A percentile compares a stretch with the other conserved stretches of the same genome.
These are phyloP conservation scores for Agonopterix subpropinquella DNA, from an alignment of 2,888 invertebrate species.

Conservation along the genomic window DNA sequence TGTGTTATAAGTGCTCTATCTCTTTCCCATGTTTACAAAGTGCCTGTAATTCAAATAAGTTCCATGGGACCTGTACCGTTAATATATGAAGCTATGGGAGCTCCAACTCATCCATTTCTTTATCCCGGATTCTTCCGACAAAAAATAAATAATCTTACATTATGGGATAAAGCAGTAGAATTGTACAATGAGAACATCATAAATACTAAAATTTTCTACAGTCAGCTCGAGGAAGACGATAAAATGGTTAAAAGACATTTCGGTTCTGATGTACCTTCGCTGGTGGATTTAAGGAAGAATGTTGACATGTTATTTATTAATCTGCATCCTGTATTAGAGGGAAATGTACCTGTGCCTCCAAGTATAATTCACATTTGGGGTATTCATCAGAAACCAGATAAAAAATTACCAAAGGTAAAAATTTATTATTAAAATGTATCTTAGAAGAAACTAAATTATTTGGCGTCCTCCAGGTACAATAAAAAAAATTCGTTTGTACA, in stretches of 20 bases:
- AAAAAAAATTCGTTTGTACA: too few relatives aligned
- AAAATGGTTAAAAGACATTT: constrained; percentile 18
- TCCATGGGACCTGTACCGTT: constrained; percentile 22
- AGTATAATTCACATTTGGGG: constrained; percentile 52
- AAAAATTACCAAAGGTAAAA: constrained; percentile 47
- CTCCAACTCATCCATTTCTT: constrained; percentile 29
- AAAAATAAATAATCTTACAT: constrained; percentile 26
- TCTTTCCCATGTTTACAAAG: constrained; percentile 25
- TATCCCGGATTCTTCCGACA: constrained; percentile 21
- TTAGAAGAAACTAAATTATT: too few relatives aligned
- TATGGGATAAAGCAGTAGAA: constrained; percentile 26
- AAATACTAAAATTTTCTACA: constrained; percentile 7
- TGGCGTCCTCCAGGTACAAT: too few relatives aligned
- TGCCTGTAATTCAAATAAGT: constrained; percentile 30
- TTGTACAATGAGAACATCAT: constrained; percentile 19
- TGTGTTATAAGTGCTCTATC: constrained; percentile 16
- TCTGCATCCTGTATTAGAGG: constrained; percentile 40
- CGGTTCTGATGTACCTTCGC: constrained; percentile 22
- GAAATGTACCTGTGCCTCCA: constrained; percentile 46
- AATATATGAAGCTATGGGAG: constrained; percentile 26
- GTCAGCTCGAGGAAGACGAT: neutral
- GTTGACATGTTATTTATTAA: constrained; percentile 55
- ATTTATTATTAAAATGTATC: too few relatives aligned
- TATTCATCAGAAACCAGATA: constrained; percentile 40
- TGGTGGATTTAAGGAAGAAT: constrained; percentile 23